phyloP scores from a whole-genome alignment of 1,140 invertebrate species.

The Drosophila guanche region DNA sequence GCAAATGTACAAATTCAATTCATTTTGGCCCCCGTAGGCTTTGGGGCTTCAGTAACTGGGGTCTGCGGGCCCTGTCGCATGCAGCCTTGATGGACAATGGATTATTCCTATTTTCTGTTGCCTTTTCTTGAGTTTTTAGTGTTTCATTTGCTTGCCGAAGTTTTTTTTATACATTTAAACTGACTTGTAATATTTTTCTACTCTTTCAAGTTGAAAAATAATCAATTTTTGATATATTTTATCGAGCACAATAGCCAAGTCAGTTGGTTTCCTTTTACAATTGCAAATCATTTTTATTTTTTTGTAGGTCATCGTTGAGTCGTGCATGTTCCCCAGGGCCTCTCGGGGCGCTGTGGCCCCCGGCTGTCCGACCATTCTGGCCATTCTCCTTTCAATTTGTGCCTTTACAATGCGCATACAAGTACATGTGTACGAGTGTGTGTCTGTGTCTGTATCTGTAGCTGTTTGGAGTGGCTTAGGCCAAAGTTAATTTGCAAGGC shows the following conservation, averaged over 20 bases:
- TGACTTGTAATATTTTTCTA: background rate
- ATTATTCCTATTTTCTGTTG: too few species aligned
- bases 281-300: too few species aligned
- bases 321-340: constrained; percentile 23
- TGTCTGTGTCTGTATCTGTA: background rate
- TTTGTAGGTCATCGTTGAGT: constrained; percentile 41
- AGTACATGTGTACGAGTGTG: constrained; percentile 17
- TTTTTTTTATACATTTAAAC: background rate
- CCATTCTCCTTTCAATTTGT: constrained; percentile 40
- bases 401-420: constrained; percentile 21
- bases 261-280: too few species aligned
- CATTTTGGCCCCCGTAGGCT: constrained; percentile 19
- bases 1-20: constrained; percentile 76
- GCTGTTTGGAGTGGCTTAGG: constrained; percentile 70
- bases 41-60: background rate
- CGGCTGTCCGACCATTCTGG: background rate
- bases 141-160: too few species aligned
- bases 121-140: too few species aligned
- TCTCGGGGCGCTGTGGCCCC: background rate
- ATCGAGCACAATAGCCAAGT: too few species aligned
- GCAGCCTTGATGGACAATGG: background rate
- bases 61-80: too few species aligned
- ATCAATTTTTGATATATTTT: background rate
- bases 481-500: constrained; percentile 79
- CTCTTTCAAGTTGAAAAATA: background rate